phyloP scores from a whole-genome alignment of 1,140 invertebrate genomes.

The Helicorthomorpha holstii region DNA sequence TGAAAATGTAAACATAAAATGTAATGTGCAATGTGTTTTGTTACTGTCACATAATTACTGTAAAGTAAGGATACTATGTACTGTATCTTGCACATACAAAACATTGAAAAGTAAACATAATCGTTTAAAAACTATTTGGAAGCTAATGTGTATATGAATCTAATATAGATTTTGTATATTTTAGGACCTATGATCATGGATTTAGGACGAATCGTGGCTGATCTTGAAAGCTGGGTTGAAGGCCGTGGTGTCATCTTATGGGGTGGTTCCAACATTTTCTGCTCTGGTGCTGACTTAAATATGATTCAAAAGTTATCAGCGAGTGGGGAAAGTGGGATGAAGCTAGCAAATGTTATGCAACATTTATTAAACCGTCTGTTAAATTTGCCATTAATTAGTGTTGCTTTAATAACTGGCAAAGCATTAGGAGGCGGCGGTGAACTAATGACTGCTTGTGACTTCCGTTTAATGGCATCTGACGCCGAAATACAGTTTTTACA shows the following conservation, averaged over 20 bases:
- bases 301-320: conserved; percentile 25
- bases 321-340: conserved; percentile 21
- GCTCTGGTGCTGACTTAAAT: conserved; percentile 39
- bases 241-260: conserved; percentile 34
- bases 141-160: too few relatives aligned
- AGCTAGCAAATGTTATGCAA: conserved; percentile 35
- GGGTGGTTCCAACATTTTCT: conserved; percentile 32
- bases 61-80: too few relatives aligned
- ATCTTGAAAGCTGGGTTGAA: neutral
- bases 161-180: too few relatives aligned
- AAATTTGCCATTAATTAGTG: conserved; percentile 32
- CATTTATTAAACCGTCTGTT: conserved; percentile 27
- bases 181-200: neutral
- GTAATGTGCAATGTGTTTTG: too few relatives aligned
- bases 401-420: conserved; percentile 33
- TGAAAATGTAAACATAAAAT: too few relatives aligned
- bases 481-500: conserved; percentile 38
- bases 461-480: conserved; percentile 27
- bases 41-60: too few relatives aligned
- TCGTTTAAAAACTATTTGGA: too few relatives aligned
- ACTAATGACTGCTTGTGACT: conserved; percentile 36
- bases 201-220: neutral
- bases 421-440: conserved; percentile 43
- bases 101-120: too few relatives aligned
- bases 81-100: too few relatives aligned